phyloP scores from a whole-genome alignment of 2,797 vertebrate genomes.

The Erpetoichthys calabaricus region DNA sequence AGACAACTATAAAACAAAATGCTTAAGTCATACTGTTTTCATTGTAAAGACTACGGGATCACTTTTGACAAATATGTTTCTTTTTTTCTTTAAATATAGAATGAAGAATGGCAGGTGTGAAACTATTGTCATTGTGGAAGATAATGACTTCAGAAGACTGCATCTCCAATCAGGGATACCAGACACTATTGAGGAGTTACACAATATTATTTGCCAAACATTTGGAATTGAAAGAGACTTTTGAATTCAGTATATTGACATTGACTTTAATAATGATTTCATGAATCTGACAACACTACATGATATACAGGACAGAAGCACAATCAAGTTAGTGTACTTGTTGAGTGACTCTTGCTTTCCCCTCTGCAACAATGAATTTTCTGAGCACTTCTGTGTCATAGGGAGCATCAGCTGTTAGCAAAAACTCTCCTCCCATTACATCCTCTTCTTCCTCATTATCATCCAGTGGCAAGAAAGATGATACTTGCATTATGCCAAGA shows the following conservation, averaged over 20 bases:
- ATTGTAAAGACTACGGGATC: not conserved
- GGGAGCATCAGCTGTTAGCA: slow-evolving; percentile 10
- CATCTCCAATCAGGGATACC: slow-evolving; percentile 12
- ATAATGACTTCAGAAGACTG: slow-evolving; percentile 14
- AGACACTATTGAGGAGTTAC: slow-evolving; percentile 5
- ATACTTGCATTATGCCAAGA: slow-evolving; percentile 13
- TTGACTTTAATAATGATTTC: slow-evolving; percentile 20
- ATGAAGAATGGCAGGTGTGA: slow-evolving; percentile 12
- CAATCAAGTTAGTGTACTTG: slow-evolving; percentile 15
- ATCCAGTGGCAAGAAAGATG: not conserved
- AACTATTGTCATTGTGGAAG: slow-evolving; percentile 10
- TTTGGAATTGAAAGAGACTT: slow-evolving; percentile 20
- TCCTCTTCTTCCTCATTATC: slow-evolving; percentile 11
- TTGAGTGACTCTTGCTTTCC: not conserved
- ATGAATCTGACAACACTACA: slow-evolving; percentile 7
- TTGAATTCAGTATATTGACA: slow-evolving; percentile 18
- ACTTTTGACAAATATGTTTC: slow-evolving; percentile 1
- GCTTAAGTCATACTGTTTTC: too few relatives aligned
- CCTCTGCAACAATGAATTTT: slow-evolving; percentile 5
- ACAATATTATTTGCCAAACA: slow-evolving; percentile 7
- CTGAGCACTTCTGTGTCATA: slow-evolving; percentile 4
- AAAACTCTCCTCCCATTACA: not conserved
- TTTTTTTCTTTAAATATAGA: slow-evolving; percentile 6
- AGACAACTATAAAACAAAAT: too few relatives aligned
- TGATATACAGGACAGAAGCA: slow-evolving; percentile 13